Conservation (phyloP, 2,113 vertebrate genomes). For the Varanus salvator region DNA sequence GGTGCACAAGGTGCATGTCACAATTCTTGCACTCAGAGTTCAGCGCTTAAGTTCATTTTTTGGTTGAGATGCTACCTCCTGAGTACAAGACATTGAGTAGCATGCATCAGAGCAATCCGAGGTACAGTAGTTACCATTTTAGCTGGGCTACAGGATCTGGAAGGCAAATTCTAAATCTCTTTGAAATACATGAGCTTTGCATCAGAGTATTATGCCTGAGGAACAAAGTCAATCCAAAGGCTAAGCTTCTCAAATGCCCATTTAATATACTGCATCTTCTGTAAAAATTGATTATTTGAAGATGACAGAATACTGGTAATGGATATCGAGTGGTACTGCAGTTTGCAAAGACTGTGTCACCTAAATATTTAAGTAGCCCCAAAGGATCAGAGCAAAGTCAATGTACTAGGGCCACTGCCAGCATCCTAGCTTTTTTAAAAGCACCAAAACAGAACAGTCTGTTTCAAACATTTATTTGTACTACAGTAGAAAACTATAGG, state of each 20-base stretch:
- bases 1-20: no score
- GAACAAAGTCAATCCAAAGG: neutral
- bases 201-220: neutral
- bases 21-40: neutral
- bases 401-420: neutral
- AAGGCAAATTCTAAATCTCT: neutral
- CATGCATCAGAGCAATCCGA: neutral
- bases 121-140: neutral
- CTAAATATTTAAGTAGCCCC: neutral
- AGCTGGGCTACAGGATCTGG: neutral
- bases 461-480: neutral
- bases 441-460: neutral
- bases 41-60: neutral
- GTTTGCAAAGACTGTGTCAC: neutral
- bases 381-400: neutral
- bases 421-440: neutral
- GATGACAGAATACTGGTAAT: neutral
- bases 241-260: neutral
- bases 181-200: neutral
- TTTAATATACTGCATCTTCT: conserved; percentile 6
- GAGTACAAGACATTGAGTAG: neutral
- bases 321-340: neutral
- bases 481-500: neutral
- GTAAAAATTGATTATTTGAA: conserved; percentile 13
- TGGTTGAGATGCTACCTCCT: neutral